A percentile compares a stretch with the other conserved stretches of the same genome.
Conservation (phyloP, 2,113 vertebrate genomes). For the Aptenodytes patagonicus region DNA sequence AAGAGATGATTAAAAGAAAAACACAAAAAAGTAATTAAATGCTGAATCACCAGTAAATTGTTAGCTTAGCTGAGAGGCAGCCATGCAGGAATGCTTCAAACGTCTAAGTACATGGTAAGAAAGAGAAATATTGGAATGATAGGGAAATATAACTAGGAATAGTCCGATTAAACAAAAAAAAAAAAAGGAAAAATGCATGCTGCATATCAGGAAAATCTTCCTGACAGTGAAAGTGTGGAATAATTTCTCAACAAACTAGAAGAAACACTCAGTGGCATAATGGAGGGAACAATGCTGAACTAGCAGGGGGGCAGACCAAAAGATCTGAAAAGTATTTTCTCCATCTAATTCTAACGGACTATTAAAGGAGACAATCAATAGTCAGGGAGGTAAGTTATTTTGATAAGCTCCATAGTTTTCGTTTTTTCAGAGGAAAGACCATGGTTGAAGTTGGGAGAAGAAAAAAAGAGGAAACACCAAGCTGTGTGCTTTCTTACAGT, state of each 20-base stretch:
- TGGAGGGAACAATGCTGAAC: slow-evolving; percentile 30
- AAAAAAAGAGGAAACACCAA: slow-evolving; percentile 46
- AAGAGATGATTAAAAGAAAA: not conserved
- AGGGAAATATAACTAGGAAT: not conserved
- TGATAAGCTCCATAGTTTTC: slow-evolving; percentile 53
- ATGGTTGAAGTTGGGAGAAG: slow-evolving; percentile 5
- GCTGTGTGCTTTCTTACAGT: slow-evolving; percentile 49
- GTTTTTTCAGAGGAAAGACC: slow-evolving; percentile 39
- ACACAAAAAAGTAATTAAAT: not conserved
- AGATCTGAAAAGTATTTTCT: slow-evolving; percentile 46
- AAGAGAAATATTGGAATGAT: not conserved
- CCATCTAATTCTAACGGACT: slow-evolving; percentile 38
- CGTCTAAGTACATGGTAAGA: not conserved
- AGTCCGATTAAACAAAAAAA: not conserved
- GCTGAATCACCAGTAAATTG: not conserved
- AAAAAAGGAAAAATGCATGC: not conserved
- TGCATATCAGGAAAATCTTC: not conserved
- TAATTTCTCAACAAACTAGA: slow-evolving; percentile 38
- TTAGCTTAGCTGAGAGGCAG: not conserved
- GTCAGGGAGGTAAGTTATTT: slow-evolving; percentile 64
- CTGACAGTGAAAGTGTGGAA: slow-evolving; percentile 13
- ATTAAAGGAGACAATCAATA: slow-evolving; percentile 62
- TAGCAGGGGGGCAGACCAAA: slow-evolving; percentile 40
- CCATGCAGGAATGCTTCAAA: not conserved
- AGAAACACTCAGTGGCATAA: slow-evolving; percentile 39